Evolutionary conservation across 2,888 invertebrate genomes (phyloP), one percentile per base, ranked within the genome.

Genomic region (Hirtodrosophila histrioides): DNA sequence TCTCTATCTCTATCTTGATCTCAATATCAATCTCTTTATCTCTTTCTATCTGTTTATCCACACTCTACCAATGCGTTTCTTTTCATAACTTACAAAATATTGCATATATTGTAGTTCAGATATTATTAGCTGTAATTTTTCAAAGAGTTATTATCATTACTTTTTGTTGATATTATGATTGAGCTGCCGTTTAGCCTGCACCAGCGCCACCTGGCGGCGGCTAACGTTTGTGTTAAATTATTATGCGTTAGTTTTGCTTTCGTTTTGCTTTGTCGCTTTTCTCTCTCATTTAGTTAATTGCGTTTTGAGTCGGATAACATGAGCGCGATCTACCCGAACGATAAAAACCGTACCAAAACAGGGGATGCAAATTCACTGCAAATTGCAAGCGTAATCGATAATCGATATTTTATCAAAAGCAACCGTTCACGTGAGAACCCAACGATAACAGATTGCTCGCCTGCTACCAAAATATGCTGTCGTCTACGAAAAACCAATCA

Each of bases 321-420:
- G 45, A 78, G 60, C 73, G 75, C 78, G 82, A 64, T 67, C 54
- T 39, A 54, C 58, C 62, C 54, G 56, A 46, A 66, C 50, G 36
- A 40, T 31, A 41, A 23, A 37, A 51, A 65, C 57, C 44, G 37
- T 57, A 56, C 46, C 29, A 62, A 65, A 54, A 68, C 43, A 81
- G 85, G 85, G 85, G 77, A 85, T 82, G 76, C 82, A 78, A 82
- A 81, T 84, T 78, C 43, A 51, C 60, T 70, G 58, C 74, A 62
- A 55, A 70, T 54, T 27, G 6, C 4, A 72, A 66, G 50, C 63
- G 63, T 62, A 70, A 77, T 64, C 61, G 53, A 67, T 69, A 82
- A 82, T 82, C 81, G 81, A 82, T 82, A 84, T 82, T 81, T 84
- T 84, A 78, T 84, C 49, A 78, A 73, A 82, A 64, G 58, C 74